These are phyloP conservation scores for Apodemia zela DNA, from an alignment of 2,888 invertebrate genomes.

Conservation along the genomic window DNA sequence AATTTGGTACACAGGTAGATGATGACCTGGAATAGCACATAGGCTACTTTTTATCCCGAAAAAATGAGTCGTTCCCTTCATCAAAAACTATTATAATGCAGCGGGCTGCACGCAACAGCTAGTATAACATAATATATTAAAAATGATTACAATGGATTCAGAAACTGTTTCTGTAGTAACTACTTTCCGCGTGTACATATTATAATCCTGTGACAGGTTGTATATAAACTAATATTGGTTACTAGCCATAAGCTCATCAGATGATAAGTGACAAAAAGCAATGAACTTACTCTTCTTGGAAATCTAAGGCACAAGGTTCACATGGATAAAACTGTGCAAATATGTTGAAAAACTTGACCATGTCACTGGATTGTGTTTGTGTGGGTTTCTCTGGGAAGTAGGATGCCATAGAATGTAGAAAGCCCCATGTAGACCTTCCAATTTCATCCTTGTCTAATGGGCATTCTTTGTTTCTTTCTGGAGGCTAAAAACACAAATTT, in stretches of 20 bases:
- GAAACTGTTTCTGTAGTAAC: no score
- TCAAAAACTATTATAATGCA: no score
- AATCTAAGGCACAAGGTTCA: constrained; percentile 92
- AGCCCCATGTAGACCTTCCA: constrained; percentile 93
- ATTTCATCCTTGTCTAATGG: constrained; percentile 89
- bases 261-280: constrained; percentile 1
- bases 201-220: no score
- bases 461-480: constrained; percentile 75
- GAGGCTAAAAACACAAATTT: constrained; percentile 37
- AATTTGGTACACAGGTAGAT: no score
- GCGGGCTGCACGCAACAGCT: no score
- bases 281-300: constrained; percentile 87
- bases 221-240: no score
- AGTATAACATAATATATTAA: no score
- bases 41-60: no score
- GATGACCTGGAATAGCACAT: no score
- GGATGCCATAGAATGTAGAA: constrained; percentile 97
- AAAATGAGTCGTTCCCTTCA: no score
- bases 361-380: constrained; percentile 84
- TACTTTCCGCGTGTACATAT: no score
- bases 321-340: constrained; percentile 97
- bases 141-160: no score
- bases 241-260: not conserved
- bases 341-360: constrained; percentile 89
- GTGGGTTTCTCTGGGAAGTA: constrained; percentile 94